phyloP scores from a whole-genome alignment of 1,140 invertebrate species.

The Pseudobourletiella spinata region DNA sequence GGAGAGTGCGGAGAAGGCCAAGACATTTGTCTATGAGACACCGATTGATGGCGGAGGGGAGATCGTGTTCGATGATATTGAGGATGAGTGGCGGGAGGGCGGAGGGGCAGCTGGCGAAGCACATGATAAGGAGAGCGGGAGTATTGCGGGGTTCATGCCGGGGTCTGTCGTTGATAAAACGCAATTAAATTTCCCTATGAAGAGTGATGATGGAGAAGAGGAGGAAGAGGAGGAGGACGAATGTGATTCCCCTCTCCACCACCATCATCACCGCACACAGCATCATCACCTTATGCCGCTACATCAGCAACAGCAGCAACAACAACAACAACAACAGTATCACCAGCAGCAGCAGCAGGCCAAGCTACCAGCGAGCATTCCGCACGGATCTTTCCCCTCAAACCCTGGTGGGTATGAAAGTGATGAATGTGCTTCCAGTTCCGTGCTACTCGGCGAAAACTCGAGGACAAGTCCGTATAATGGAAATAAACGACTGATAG shows the following conservation, averaged over 20 bases:
- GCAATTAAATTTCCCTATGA: conserved; percentile 27
- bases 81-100: conserved; percentile 40
- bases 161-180: conserved; percentile 7
- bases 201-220: conserved; percentile 27
- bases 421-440: conserved; percentile 27
- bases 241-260: no score
- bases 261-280: neutral
- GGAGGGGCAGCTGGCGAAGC: conserved; percentile 26
- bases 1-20: neutral
- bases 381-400: conserved; percentile 8
- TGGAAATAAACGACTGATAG: conserved; percentile 52
- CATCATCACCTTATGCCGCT: neutral
- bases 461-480: conserved; percentile 41
- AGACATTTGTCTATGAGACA: conserved; percentile 37
- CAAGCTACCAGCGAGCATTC: neutral
- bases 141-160: conserved; percentile 9
- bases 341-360: neutral
- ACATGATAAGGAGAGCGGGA: conserved; percentile 15
- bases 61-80: conserved; percentile 73
- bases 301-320: neutral
- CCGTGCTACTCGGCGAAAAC: neutral
- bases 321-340: neutral
- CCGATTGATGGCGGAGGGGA: conserved; percentile 58
- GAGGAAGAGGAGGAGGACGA: conserved; percentile 8
- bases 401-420: conserved; percentile 33